These are phyloP conservation scores for Agrochola litura DNA, from an alignment of 2,888 invertebrate genomes.

Conservation along the genomic window DNA sequence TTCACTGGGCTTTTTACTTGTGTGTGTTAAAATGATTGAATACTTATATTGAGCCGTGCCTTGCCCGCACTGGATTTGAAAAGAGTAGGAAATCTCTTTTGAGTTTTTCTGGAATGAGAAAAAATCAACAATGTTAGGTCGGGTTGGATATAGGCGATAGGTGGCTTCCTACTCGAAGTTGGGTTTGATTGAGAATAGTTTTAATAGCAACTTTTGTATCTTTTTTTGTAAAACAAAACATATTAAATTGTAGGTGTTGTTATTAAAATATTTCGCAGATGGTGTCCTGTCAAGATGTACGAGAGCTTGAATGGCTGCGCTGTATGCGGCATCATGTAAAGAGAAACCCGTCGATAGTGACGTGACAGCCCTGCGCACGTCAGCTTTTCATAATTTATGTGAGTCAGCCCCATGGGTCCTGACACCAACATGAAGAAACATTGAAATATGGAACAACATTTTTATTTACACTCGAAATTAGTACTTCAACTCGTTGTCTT, in stretches of 20 bases:
- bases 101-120: not conserved
- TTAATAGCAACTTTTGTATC: not conserved
- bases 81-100: not conserved
- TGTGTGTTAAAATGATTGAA: not conserved
- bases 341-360: conserved; percentile 68
- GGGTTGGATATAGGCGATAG: no score
- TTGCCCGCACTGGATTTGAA: not conserved
- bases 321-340: conserved; percentile 51
- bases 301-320: conserved; percentile 54
- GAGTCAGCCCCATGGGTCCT: conserved; percentile 50
- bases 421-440: conserved; percentile 46
- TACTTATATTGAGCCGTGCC: not conserved
- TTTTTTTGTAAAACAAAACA: not conserved
- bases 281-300: conserved; percentile 52
- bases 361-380: conserved; percentile 59
- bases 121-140: not conserved
- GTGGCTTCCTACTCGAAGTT: not conserved
- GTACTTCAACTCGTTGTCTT: conserved; percentile 16
- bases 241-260: not conserved
- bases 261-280: conserved; percentile 41
- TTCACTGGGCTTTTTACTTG: conserved; percentile 26
- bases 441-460: conserved; percentile 33
- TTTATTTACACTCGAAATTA: conserved; percentile 45
- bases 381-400: conserved; percentile 68
- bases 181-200: not conserved